Evolutionary conservation across 2,888 invertebrate species (phyloP), one percentile per base, ranked within the genome.

Genomic region (Eupeodes luniger): DNA sequence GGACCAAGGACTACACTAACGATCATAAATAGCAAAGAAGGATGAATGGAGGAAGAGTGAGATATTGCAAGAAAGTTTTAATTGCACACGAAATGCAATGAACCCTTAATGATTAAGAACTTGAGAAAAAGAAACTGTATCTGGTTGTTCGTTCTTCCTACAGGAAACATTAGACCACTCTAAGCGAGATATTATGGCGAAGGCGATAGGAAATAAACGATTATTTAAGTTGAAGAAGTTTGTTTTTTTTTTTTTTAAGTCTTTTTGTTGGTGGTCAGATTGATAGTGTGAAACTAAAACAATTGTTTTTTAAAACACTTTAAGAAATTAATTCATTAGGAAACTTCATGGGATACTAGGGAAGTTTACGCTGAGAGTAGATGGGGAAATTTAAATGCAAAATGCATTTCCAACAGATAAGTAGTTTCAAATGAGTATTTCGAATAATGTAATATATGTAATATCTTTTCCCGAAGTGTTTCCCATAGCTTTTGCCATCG

Each of bases 21-120:
- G 9, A 53, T n/a, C 53, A 27, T 27, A n/a, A n/a, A 27, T 27
- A 53, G 7, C 53, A 19, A 7, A 5, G 0, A 4, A 10, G 7
- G 4, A 55, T 55, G 11, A 5, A 40, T 5, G 19, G 19, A 67
- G 10, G 5, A 47, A 36, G 27, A 16, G 27, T 36, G n/a, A 49
- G 49, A 62, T 47, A 66, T 66, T 40, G 53, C 12, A 6, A 53
- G 7, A 69, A 70, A 70, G 40, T 70, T 70, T 70, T 70, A 55
- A 70, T 49, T 70, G 70, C 69, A 16, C 19, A 55, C 53, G 19
- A 55, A 27, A 70, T 44, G 70, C 70, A 70, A 70, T 70, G 70
- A 70, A 70, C 55, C 55, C 16, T 55, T 19, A 55, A 55, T 70
- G 70, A 70, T 70, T 40, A 16, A 40, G 70, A 55, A 55, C 66